Evolutionary conservation across 2,888 invertebrate genomes (phyloP), one percentile per base, ranked within the genome.

Genomic region (Andrena bicolor): DNA sequence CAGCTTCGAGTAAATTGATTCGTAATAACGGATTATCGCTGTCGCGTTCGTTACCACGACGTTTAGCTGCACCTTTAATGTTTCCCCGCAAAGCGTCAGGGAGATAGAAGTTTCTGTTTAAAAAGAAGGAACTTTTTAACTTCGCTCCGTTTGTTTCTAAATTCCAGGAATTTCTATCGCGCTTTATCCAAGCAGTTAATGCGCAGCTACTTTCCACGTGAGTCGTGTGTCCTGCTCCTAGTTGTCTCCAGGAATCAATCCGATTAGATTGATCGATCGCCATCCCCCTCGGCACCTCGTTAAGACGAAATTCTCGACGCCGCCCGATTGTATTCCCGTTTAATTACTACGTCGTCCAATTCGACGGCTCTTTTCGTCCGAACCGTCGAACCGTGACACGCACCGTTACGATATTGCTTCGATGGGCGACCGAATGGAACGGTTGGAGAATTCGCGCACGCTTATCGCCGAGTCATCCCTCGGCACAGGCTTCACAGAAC

Each of bases 401-500:
- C 41, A 41, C 41, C 41, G 41, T 41, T 41, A 41, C 41, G 41
- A 41, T 41, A 41, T 41, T 4, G 0, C 41, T 41, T 41, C 2
- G 41, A 41, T 13, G 13, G 13, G 41, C 13, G 51, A 20, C 10
- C 26, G 20, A 26, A 20, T 2, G 10, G 26, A 10, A 20, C 53
- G 53, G 20, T 56, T 26, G 20, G 7, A 20, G 35, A 13, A 10
- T 28, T 23, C 8, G 16, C n/a, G 20, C 6, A 56, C 4, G n/a
- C 48, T 16, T 58, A 63, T 64, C 68, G 66, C 63, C 82, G 69
- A 56, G 32, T 61, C 73, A 30, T 65, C 70, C 60, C n/a, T 41
- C 61, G 30, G 30, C 26, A 51, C 68, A 51, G 2, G 23, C 58
- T 82, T 82, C 82, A 74, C 58, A 51, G 82, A 82, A 82, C 64